These are phyloP conservation scores for Xenops minutus DNA, from an alignment of 2,797 vertebrate genomes.

Conservation along the genomic window DNA sequence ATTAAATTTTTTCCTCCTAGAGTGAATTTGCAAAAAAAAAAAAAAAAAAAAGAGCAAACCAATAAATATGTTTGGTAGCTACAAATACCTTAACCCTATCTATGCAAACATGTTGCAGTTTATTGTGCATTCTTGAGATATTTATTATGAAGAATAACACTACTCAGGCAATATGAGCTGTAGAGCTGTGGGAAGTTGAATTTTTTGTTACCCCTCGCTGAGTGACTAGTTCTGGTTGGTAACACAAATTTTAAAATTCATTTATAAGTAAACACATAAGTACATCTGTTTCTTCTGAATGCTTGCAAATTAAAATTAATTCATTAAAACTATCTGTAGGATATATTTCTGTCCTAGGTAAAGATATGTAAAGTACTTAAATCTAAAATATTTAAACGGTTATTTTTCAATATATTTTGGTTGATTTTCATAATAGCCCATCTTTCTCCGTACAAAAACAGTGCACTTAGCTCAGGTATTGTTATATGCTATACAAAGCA, in stretches of 20 bases:
- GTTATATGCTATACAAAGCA: not conserved
- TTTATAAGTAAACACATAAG: not conserved
- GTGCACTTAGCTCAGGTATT: not conserved
- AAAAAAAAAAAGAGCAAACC: not conserved
- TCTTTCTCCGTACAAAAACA: not conserved
- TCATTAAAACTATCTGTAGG: not conserved
- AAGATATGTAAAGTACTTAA: not conserved
- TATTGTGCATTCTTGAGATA: not conserved
- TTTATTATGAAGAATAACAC: not conserved
- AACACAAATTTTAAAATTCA: not conserved
- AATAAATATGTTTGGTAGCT: not conserved
- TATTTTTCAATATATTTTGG: not conserved
- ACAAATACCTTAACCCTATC: not conserved
- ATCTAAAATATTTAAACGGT: not conserved
- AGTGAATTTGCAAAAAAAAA: not conserved
- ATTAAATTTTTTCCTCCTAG: not conserved
- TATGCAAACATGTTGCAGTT: not conserved
- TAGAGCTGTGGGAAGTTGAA: not conserved
- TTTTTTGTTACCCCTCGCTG: not conserved
- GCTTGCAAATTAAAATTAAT: not conserved
- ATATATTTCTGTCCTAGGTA: not conserved
- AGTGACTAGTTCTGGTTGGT: not conserved
- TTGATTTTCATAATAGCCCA: not conserved
- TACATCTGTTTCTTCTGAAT: not conserved
- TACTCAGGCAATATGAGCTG: not conserved